Evolutionary conservation across 1,140 invertebrate genomes (phyloP).

Genomic region (Heliothis subflexa): DNA sequence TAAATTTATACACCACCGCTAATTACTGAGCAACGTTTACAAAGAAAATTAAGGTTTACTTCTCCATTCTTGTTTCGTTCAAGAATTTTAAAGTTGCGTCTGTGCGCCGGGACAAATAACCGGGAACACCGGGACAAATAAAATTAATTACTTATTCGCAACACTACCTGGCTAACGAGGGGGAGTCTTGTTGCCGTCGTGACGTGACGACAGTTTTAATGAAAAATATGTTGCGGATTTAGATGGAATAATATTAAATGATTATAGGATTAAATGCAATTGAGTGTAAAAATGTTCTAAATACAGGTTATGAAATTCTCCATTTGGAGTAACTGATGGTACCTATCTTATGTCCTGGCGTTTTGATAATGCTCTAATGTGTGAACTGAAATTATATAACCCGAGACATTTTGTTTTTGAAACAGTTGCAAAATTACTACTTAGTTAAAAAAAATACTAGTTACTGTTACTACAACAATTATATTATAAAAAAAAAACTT

Average conservation of each 20-base stretch:
- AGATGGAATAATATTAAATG: not conserved
- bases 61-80: slow-evolving; percentile 35
- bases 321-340: no score
- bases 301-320: no score
- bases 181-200: slow-evolving; percentile 18
- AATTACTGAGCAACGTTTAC: slow-evolving; percentile 21
- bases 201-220: slow-evolving; percentile 37
- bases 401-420: no score
- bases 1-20: slow-evolving; percentile 18
- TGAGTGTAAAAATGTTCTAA: no score
- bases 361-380: no score
- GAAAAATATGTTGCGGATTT: not conserved
- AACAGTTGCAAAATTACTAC: no score
- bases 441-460: no score
- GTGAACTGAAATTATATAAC: no score
- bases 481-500: no score
- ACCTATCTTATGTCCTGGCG: no score
- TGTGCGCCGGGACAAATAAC: slow-evolving; percentile 26
- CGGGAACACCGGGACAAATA: slow-evolving; percentile 34
- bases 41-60: slow-evolving; percentile 43
- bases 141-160: slow-evolving; percentile 48
- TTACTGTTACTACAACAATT: no score
- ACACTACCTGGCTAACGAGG: slow-evolving; percentile 45
- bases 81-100: slow-evolving; percentile 43
- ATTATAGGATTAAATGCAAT: not conserved